Conservation (phyloP, 2,888 invertebrate genomes). For the Phorcus lineatus region DNA sequence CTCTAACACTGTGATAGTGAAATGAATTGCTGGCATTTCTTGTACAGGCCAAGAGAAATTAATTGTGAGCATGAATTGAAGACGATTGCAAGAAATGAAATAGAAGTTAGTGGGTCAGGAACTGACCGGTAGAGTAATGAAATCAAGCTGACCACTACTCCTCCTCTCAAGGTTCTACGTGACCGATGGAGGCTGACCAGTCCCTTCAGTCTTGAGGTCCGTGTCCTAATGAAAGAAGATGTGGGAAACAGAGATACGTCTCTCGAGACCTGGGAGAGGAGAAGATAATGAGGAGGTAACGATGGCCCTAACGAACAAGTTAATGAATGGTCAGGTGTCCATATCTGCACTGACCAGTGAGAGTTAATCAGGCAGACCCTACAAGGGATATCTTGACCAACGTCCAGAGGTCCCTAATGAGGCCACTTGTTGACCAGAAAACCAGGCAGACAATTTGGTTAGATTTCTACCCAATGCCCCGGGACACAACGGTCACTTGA, state of each 20-base stretch:
- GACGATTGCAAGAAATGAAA: no score
- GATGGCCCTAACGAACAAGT: constrained; percentile 3
- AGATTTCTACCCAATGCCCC: background rate
- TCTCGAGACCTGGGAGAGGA: background rate
- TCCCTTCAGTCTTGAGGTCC: background rate
- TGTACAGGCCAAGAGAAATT: no score
- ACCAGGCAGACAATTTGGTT: background rate
- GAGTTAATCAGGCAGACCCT: background rate
- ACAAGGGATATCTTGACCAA: constrained; percentile 8
- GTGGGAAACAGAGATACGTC: background rate
- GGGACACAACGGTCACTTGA: background rate
- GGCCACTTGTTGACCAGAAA: constrained; percentile 18
- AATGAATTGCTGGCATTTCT: no score
- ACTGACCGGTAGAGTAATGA: no score
- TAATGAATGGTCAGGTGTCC: constrained; percentile 19
- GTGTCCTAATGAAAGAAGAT: background rate
- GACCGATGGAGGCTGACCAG: background rate
- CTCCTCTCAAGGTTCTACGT: no score
- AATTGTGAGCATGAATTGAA: no score
- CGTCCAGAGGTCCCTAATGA: constrained; percentile 7
- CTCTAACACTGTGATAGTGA: no score
- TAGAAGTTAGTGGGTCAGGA: no score
- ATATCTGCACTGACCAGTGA: constrained; percentile 4
- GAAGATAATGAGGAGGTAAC: background rate
- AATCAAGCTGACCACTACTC: no score